Evolutionary conservation across 2,113 vertebrate genomes (phyloP).

Genomic region (Garra rufa): DNA sequence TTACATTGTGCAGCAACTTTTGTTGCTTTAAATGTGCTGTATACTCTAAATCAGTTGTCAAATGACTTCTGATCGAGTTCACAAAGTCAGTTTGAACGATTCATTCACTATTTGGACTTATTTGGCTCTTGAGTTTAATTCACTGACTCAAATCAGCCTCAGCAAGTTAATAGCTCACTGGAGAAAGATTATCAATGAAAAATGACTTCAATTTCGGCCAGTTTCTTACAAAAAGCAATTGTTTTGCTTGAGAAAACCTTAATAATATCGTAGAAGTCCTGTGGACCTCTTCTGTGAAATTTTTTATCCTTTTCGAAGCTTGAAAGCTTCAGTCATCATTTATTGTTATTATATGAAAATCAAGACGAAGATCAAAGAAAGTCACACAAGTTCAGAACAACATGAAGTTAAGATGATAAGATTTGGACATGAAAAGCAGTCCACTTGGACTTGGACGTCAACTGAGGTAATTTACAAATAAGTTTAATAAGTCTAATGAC

Average conservation of each 20-base stretch:
- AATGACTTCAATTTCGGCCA: background rate
- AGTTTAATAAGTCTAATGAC: slow-evolving; percentile 43
- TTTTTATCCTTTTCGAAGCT: background rate
- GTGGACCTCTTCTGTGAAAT: background rate
- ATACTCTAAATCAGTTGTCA: too few species aligned
- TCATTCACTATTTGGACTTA: background rate
- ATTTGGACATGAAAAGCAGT: background rate
- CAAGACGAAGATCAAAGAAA: background rate
- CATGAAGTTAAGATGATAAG: background rate
- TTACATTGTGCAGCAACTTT: too few species aligned
- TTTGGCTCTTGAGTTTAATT: background rate
- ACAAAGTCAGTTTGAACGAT: background rate
- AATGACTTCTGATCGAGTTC: background rate
- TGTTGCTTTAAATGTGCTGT: too few species aligned
- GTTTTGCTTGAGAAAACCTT: background rate
- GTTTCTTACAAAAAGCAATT: background rate
- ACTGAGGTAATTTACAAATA: slow-evolving; percentile 38
- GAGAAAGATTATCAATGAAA: background rate
- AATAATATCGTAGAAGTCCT: background rate
- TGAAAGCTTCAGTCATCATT: background rate
- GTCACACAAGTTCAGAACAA: background rate
- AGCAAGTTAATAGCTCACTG: background rate
- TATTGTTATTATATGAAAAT: background rate
- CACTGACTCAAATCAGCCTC: background rate
- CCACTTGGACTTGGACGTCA: background rate